Base-by-base conservation (phyloP, 1,140 invertebrate species). In the Zaprionus nigranus region DNA sequence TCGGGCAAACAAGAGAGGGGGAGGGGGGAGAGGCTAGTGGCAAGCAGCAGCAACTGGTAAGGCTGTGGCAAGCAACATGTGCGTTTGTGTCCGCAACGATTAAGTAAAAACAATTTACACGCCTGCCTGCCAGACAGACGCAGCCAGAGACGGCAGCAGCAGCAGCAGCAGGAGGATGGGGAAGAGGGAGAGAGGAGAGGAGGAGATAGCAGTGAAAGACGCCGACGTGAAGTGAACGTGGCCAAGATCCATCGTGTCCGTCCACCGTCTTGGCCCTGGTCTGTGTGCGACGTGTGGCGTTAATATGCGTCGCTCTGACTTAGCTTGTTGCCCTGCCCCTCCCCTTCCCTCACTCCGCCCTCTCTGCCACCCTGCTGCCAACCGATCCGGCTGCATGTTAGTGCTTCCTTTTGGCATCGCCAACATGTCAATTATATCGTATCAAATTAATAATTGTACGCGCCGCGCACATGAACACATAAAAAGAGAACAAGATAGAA, bases 31-130 rank as follows among this genome's bases (percentile, higher is more conserved):
- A 64, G 49, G 36, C 75, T 57, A 57, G 46, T 34, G 28, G 26
- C 67, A 74, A 61, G 56, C 17, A 34, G 51, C 59, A 46, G 68
- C 72, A 49, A 65, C 54, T 28, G 30, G 56, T 54, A 67, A 36
- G 17, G 40, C 56, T 66, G 57, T 43, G 59, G 65, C 82, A 77
- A 91, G 74, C 75, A 85, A 85, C 86, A 90, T 86, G 82, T 87
- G 82, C 78, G 82, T 91, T 87, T 87, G 82, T 86, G 86, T 91
- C 87, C 73, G 82, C 88, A 87, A 76, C 87, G 87, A 90, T 90
- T 90, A 90, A 90, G 87, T 91, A 91, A 91, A 90, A 90, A 90
- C 86, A 91, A 90, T 90, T 90, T 90, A 90, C 87, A 90, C 86
- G 86, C 87, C 87, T 91, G 87, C 87, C 86, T 79, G 79, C 73